Evolutionary conservation across 2,888 invertebrate genomes (phyloP).

Genomic region (Metacarcinus magister): DNA sequence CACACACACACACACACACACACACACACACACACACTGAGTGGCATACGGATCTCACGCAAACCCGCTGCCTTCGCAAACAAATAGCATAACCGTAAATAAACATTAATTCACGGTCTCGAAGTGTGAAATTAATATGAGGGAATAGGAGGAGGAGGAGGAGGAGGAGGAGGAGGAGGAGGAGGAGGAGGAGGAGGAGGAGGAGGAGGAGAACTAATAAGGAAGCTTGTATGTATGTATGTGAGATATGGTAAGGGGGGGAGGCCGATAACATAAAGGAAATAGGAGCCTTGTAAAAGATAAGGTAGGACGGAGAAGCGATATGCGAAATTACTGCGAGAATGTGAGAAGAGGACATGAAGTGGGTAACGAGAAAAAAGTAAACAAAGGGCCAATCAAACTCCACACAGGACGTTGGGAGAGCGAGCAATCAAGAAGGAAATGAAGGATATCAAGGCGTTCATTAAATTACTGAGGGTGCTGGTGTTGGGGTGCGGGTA

Average conservation of each 20-base stretch:
- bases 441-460: too few species aligned
- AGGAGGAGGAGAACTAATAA: not conserved
- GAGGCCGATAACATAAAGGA: not conserved
- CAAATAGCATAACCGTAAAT: not conserved
- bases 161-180: not conserved
- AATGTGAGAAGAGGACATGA: not conserved
- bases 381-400: not conserved
- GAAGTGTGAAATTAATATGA: not conserved
- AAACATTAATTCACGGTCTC: not conserved
- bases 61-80: too few species aligned
- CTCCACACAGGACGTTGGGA: too few species aligned
- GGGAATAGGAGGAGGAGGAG: not conserved
- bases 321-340: not conserved
- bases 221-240: not conserved
- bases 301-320: not conserved
- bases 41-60: not conserved
- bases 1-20: not conserved
- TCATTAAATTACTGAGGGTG: too few species aligned
- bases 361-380: not conserved
- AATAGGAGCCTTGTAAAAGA: not conserved
- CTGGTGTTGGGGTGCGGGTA: too few species aligned
- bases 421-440: too few species aligned
- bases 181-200: not conserved
- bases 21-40: not conserved
- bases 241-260: too few species aligned